A percentile compares a stretch with the other conserved stretches of the same genome.
These are phyloP conservation scores for Clanis bilineata DNA, from an alignment of 2,888 invertebrate genomes.

Conservation along the genomic window DNA sequence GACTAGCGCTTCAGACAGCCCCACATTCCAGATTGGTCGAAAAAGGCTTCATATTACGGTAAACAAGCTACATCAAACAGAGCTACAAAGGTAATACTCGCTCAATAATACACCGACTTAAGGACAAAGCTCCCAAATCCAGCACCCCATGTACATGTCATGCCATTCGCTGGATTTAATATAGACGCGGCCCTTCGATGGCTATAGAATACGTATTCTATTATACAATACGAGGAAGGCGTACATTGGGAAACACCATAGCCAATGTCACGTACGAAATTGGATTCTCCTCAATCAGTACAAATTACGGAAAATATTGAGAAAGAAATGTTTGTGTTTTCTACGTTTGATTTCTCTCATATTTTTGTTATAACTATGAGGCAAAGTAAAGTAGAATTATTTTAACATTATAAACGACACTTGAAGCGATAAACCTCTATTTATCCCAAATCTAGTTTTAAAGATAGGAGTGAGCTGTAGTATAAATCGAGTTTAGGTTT, in stretches of 20 bases:
- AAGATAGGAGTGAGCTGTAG: no score
- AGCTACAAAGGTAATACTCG: conserved; percentile 12
- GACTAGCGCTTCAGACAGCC: no score
- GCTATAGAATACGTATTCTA: conserved; percentile 1
- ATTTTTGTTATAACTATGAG: no score
- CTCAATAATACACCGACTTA: conserved; percentile 13
- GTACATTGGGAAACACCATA: neutral
- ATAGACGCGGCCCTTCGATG: neutral
- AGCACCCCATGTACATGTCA: conserved; percentile 10
- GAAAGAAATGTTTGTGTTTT: neutral
- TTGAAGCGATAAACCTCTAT: no score
- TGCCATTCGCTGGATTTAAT: conserved; percentile 14
- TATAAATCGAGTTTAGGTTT: no score
- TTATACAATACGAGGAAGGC: conserved; percentile 6
- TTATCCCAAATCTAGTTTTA: no score
- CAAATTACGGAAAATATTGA: neutral
- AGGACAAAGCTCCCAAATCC: conserved; percentile 15
- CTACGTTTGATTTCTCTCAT: neutral
- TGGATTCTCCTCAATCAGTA: neutral
- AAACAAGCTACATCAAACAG: conserved; percentile 4
- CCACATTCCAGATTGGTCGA: neutral
- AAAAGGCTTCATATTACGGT: neutral
- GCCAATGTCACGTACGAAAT: neutral
- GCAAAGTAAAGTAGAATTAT: no score
- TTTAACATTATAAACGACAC: no score